Evolutionary conservation across 2,888 invertebrate species (phyloP), one percentile per base, ranked within the genome.

Genomic region (Gasteruption jaculator): DNA sequence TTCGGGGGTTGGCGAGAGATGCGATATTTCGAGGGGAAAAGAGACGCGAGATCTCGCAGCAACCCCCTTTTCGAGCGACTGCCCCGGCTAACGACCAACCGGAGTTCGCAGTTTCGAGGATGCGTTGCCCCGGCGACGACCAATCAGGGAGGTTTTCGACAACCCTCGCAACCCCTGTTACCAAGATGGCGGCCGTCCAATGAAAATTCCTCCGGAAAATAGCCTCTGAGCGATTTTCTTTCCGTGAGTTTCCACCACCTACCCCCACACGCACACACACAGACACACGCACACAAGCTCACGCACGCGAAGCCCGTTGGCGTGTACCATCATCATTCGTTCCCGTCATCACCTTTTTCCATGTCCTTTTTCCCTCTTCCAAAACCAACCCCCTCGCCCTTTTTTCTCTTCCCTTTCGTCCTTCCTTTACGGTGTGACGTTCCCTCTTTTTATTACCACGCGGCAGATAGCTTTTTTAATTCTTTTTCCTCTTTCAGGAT

Each of bases 41-140:
- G 45, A 44, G 39, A 41, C 41, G 41, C 35, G 38, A 43, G 39
- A 41, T 30, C 37, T 33, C 35, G 45, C 40, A 43, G 43, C 43
- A 39, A 45, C 43, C 49, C 48, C 48, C 24, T 31, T 30, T 19
- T 20, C 32, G 21, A 19, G 27, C 38, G 19, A 40, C 41, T 41
- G 56, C 73, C 71, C 50, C 62, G 70, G 55, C 56, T n/a, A 34
- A 63, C 65, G 50, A 45, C 75, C 75, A 75, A 75, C 74, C 54
- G 49, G 44, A 47, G 43, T 33, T 48, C 53, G 61, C n/a, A n/a
- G n/a, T n/a, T n/a, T n/a, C n/a, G n/a, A 42, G 58, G 61, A 53
- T 54, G 53, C 57, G 52, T 59, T 50, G 49, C 63, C 56, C 46
- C 64, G 61, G 11, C 5, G 14, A 20, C 33, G 38, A 25, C 33